Percentiles rank a stretch among this genome's conserved stretches.
phyloP scores from a whole-genome alignment of 2,113 vertebrate genomes.

The Chascanopsetta lugubris region DNA sequence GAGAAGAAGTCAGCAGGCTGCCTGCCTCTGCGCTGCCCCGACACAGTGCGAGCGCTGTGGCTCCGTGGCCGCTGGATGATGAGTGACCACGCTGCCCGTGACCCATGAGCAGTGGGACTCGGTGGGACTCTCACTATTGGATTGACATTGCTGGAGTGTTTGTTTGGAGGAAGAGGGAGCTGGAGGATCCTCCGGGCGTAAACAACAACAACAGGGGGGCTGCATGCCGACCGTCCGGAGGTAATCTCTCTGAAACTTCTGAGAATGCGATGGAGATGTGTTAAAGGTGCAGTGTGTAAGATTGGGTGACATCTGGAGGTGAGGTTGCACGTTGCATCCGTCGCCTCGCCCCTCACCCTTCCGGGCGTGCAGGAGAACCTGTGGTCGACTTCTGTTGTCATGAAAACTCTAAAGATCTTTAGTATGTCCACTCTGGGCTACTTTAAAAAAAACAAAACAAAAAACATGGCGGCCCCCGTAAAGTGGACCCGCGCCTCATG shows the following conservation, averaged over 20 bases:
- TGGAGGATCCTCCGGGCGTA: conserved; percentile 32
- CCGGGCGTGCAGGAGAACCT: no score
- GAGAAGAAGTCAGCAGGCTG: conserved; percentile 75
- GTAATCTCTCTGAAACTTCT: conserved; percentile 58
- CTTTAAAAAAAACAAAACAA: no score
- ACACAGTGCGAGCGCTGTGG: conserved; percentile 12
- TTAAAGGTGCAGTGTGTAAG: not conserved
- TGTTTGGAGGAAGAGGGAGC: conserved; percentile 34
- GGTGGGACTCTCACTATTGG: conserved; percentile 17
- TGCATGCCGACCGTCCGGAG: conserved; percentile 54
- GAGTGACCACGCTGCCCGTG: conserved; percentile 33
- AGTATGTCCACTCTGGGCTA: no score
- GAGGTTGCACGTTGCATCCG: no score
- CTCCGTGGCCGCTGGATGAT: conserved; percentile 24
- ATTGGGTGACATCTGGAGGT: no score
- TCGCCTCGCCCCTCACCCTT: no score
- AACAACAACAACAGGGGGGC: conserved; percentile 14
- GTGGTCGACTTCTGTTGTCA: no score
- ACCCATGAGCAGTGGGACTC: conserved; percentile 20
- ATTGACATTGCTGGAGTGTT: conserved; percentile 19
- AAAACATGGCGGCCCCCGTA: no score
- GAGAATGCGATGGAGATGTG: conserved; percentile 3
- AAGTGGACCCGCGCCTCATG: no score
- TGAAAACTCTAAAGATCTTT: no score
- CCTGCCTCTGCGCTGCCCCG: conserved; percentile 55